Percentiles rank a stretch among this genome's conserved stretches.
These are phyloP conservation scores for Microplitis deprimator DNA, from an alignment of 2,888 invertebrate species.

Conservation along the genomic window DNA sequence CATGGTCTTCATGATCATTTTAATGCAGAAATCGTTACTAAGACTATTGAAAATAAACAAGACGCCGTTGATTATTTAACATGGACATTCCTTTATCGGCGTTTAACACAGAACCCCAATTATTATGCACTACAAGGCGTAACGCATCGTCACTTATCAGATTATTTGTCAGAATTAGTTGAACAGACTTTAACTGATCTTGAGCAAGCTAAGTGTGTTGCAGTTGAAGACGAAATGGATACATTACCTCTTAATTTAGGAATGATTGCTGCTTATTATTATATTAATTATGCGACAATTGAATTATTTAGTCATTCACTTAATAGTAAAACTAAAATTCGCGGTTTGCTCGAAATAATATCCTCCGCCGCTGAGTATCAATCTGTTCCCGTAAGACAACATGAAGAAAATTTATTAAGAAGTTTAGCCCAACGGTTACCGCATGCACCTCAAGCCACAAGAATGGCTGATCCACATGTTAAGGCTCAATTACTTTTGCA, in stretches of 20 bases:
- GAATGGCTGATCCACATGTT: slow-evolving; percentile 90
- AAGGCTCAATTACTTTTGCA: slow-evolving; percentile 97
- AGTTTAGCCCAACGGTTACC: slow-evolving; percentile 79
- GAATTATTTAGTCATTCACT: slow-evolving; percentile 98
- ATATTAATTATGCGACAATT: slow-evolving; percentile 99
- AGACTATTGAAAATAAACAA: slow-evolving; percentile 99
- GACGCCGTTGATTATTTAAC: slow-evolving; percentile 99
- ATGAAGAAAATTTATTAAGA: slow-evolving; percentile 90
- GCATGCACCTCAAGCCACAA: slow-evolving; percentile 69
- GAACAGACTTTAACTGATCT: slow-evolving; percentile 95
- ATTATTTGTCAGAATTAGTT: slow-evolving; percentile 97
- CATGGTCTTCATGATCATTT: slow-evolving; percentile 99
- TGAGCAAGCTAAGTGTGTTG: slow-evolving; percentile 97
- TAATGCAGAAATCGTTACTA: slow-evolving; percentile 99
- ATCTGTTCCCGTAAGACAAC: slow-evolving; percentile 92
- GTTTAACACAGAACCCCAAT: slow-evolving; percentile 99
- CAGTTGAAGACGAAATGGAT: slow-evolving; percentile 98
- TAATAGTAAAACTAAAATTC: slow-evolving; percentile 97
- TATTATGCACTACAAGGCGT: slow-evolving; percentile 99
- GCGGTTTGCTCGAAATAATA: slow-evolving; percentile 97
- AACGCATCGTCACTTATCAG: slow-evolving; percentile 96
- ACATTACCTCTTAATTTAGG: slow-evolving; percentile 96
- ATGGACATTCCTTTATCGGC: slow-evolving; percentile 97
- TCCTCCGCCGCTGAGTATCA: slow-evolving; percentile 98
- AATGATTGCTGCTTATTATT: slow-evolving; percentile 99